Conservation (phyloP, 1,140 invertebrate species). For the Dendrolimus punctatus region DNA sequence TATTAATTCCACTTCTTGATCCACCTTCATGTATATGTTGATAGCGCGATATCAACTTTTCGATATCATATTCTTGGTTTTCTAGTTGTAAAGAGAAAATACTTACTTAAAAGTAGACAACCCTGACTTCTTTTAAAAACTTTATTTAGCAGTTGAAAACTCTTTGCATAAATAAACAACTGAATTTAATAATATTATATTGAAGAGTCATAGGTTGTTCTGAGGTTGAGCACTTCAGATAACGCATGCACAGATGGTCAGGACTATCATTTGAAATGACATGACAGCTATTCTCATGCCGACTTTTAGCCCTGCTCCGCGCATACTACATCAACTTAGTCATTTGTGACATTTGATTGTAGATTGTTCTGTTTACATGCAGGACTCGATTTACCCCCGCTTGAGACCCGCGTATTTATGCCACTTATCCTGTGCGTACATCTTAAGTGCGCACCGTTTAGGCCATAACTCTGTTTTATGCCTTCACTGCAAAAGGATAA, state of each 20-base stretch:
- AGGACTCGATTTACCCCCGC: slow-evolving; percentile 13
- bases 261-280: slow-evolving; percentile 29
- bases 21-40: too few relatives aligned
- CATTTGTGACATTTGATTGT: slow-evolving; percentile 53
- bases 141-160: too few relatives aligned
- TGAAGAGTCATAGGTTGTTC: neutral
- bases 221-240: slow-evolving; percentile 24
- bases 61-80: too few relatives aligned
- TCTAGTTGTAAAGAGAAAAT: too few relatives aligned
- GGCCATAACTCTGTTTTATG: slow-evolving; percentile 19
- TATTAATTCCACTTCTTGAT: too few relatives aligned
- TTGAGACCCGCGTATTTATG: slow-evolving; percentile 19
- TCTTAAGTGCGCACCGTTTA: slow-evolving; percentile 22
- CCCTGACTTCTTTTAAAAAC: too few relatives aligned
- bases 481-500: slow-evolving; percentile 20
- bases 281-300: slow-evolving; percentile 38
- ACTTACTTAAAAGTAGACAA: too few relatives aligned
- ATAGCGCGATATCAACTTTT: too few relatives aligned
- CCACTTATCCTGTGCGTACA: slow-evolving; percentile 24
- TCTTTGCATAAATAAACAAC: too few relatives aligned
- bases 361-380: slow-evolving; percentile 55
- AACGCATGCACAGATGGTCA: slow-evolving; percentile 28
- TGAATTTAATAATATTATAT: too few relatives aligned
- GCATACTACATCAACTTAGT: slow-evolving; percentile 35
- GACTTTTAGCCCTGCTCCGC: slow-evolving; percentile 13